Evolutionary conservation across 2,888 invertebrate species (phyloP), one percentile per base, ranked within the genome.

Genomic region (Biston betularia): DNA sequence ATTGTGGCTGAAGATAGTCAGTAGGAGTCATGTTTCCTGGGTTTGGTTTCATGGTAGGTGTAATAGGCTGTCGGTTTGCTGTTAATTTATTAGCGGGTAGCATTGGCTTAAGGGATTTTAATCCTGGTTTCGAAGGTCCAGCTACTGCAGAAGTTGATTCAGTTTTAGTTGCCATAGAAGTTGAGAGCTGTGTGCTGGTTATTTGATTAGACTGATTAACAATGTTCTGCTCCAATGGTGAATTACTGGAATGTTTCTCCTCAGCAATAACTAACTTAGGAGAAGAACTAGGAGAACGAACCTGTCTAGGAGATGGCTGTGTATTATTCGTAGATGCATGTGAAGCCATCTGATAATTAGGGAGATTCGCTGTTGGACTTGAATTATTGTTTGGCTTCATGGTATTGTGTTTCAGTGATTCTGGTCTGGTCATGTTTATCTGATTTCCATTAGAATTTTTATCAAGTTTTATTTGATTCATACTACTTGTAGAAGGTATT

Each of bases 211-310:
- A 88, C 70, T 93, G 93, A 75, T 88, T 90, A 8, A 87, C 89
- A 11, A 86, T 75, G 74, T 78, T 88, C 62, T 82, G 82, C 63
- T 94, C 94, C 58, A 81, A 69, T 45, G 77, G 66, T 68, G 78
- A 72, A 74, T 72, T 85, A 68, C 75, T 82, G 15, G 82, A 78
- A 79, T 93, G 93, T 75, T 93, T 94, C 59, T 93, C 93, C 79
- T 94, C 94, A 63, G 94, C 94, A 75, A 94, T 94, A 0, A 94
- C 91, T 70, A 94, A 81, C 75, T 94, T 94, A 44, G 94, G 94
- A 44, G 94, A 94, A 45, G 93, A 93, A 75, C 94, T 94, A 34
- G 94, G 94, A 24, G 94, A 94, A n/a, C 94, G 87, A 46, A 90
- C 92, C 78, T 92, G 93, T 70, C 92, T 87, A 62, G 93, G 92